Conservation (phyloP, 2,797 vertebrate genomes). For the Ceyx erithaca region DNA sequence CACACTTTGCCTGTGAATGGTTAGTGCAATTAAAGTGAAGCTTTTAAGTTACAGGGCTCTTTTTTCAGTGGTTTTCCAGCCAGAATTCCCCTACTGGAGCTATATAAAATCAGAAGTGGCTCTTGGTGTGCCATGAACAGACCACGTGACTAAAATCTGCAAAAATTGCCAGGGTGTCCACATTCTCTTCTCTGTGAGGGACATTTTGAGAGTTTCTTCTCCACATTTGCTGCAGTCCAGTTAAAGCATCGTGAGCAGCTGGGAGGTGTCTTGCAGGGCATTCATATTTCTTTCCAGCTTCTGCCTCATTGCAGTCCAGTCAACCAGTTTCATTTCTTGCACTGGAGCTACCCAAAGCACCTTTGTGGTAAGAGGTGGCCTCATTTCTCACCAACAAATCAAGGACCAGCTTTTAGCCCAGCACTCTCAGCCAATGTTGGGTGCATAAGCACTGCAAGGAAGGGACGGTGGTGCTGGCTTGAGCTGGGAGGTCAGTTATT, state of each 20-base stretch:
- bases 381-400: not conserved
- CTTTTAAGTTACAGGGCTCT: not conserved
- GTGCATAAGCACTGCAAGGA: not conserved
- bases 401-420: not conserved
- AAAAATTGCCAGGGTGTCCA: not conserved
- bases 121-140: not conserved
- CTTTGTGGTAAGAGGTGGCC: not conserved
- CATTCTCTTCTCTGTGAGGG: rapidly evolving
- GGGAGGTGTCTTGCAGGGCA: not conserved
- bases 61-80: not conserved
- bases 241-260: not conserved
- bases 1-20: rapidly evolving
- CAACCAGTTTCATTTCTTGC: not conserved
- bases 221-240: not conserved
- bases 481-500: not conserved
- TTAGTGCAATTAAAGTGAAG: not conserved
- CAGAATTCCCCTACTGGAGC: not conserved
- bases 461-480: not conserved
- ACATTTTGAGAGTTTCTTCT: not conserved
- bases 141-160: not conserved
- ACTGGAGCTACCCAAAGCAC: not conserved
- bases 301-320: not conserved
- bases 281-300: not conserved
- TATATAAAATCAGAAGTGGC: not conserved
- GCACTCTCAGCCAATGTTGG: rapidly evolving